Evolutionary conservation across 2,797 vertebrate species (phyloP), one percentile per base, ranked within the genome.

Genomic region (Xyrichtys novacula): DNA sequence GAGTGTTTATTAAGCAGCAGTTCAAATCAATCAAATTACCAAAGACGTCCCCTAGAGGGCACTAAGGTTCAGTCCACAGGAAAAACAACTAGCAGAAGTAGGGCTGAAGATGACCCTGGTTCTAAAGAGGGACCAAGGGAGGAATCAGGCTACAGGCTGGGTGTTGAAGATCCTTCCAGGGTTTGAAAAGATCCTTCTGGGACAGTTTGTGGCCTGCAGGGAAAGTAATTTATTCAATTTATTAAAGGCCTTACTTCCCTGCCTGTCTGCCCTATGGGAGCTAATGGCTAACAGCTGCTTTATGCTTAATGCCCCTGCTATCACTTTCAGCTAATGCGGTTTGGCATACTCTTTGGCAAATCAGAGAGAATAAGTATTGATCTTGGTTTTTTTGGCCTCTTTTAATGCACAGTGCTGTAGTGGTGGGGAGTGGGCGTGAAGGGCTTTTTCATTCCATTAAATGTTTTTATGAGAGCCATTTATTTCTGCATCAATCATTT

Each of bases 311-410:
- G 64, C 71, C 77, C 76, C 67, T 38, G 69, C 61, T 69, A 86
- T 91, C 70, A 69, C 78, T 81, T 85, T 74, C 53, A 78, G 66
- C 79, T 84, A 81, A 87, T 57, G 3, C 84, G 83, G 68, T 85
- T 81, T 83, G 74, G 76, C 74, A 87, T 78, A 79, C 83, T 83
- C 78, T 85, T 72, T 61, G 78, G 76, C 59, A 82, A 81, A 87
- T 90, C 74, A 70, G 61, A 76, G 56, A 68, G 58, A 84, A 84
- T 66, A 38, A 83, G 66, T 87, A 84, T 88, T 76, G 88, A 90
- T 90, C 75, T 56, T 22, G 49, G 34, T 74, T 79, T 74, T 79
- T 78, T 77, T 60, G 61, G 53, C n/a, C 58, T 48, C 70, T 56
- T 80, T 72, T 81, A 71, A 83, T 78, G 67, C 62, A 61, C 29